Conservation (phyloP, 2,113 vertebrate genomes). For the Fukomys damarensis region DNA sequence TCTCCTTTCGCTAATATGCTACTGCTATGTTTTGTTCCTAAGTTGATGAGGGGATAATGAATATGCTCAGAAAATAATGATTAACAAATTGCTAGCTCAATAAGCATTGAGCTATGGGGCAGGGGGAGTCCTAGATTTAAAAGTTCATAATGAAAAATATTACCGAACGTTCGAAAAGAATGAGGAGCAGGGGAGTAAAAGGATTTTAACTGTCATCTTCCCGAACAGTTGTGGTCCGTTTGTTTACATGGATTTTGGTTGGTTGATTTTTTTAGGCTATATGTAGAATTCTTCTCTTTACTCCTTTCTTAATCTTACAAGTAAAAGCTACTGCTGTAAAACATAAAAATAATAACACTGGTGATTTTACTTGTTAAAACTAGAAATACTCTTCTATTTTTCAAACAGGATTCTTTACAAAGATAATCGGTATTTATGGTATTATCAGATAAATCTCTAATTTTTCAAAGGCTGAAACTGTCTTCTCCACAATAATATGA, state of each 20-base stretch:
- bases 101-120: background rate
- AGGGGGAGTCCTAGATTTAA: background rate
- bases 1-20: background rate
- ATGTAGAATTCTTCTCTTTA: background rate
- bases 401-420: constrained; percentile 1
- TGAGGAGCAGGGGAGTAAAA: background rate
- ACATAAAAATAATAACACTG: background rate
- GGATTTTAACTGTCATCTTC: background rate
- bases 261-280: background rate
- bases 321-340: background rate
- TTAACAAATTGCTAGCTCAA: background rate
- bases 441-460: background rate
- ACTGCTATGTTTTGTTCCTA: constrained; percentile 9
- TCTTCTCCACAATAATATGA: background rate
- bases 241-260: background rate
- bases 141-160: background rate
- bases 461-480: constrained; percentile 15
- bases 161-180: background rate
- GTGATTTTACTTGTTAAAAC: background rate
- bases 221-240: background rate
- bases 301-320: background rate
- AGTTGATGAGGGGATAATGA: background rate
- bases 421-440: background rate
- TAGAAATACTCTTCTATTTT: background rate
- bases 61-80: constrained; percentile 36